Base-by-base conservation (phyloP, 2,797 vertebrate genomes). In the Squalus acanthias region DNA sequence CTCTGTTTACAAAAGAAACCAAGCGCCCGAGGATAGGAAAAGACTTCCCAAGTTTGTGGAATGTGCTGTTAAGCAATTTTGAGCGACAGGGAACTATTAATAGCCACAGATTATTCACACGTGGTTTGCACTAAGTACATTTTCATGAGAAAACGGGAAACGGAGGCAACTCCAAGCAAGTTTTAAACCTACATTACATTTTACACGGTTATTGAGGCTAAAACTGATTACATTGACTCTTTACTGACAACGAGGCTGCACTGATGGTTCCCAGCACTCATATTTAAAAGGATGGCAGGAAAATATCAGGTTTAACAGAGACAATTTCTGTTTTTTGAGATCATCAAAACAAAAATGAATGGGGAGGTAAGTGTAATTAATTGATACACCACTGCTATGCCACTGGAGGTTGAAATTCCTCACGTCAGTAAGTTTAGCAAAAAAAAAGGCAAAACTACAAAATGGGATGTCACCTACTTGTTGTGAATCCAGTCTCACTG, bases 1-100 rank as follows among this genome's bases (percentile, higher is more conserved):
- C 63, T 89, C 53, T 93, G 91, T 39, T 93, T 69, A 39, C 91
- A 93, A 39, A 46, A 67, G 91, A 93, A 93, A 69, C 91, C 20
- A 69, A 69, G 63, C 46, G 63, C n/a, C 91, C 24, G 63, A 93
- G 91, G 65, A 93, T 69, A 93, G 65, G 63, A 93, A 93, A 26
- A 46, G 8, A 93, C 63, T 46, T 69, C 6, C 17, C 91, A 69
- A 67, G 65, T 93, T 69, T 93, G n/a, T 93, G 91, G 91, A 46
- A 67, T 93, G 91, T 93, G 63, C 63, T 24, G n/a, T 46, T 93
- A 39, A 93, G 22, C 63, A 24, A 93, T 67, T 67, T 67, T 65
- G 67, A 67, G 33, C 33, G 60, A 39, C 15, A 39, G 60, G n/a
- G 6, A 93, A 24, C 63, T 93, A 67, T 92, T 93, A 93, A 93